Evolutionary conservation across 2,797 vertebrate species (phyloP).

Genomic region (Hippoglossus hippoglossus): DNA sequence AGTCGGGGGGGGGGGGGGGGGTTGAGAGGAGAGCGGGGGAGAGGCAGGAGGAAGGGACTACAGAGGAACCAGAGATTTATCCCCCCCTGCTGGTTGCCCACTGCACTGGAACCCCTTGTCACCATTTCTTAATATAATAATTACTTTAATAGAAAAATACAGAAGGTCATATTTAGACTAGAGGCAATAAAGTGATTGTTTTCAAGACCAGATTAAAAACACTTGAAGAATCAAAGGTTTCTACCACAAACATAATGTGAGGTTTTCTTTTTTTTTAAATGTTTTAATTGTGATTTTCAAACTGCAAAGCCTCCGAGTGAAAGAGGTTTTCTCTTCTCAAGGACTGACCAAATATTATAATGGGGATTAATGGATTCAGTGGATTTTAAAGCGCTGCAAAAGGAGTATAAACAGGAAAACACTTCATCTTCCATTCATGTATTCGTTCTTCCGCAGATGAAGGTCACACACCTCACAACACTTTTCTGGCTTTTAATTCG

Average conservation of each 20-base stretch:
- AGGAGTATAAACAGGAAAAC: constrained; percentile 22
- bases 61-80: constrained; percentile 39
- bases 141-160: not conserved
- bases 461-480: not conserved
- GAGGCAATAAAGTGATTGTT: constrained; percentile 1
- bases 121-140: not conserved
- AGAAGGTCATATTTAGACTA: not conserved
- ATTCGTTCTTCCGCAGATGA: too few species aligned
- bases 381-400: constrained; percentile 28
- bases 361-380: constrained; percentile 44
- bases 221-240: not conserved
- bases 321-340: constrained; percentile 31
- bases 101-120: constrained; percentile 13
- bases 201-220: too few species aligned
- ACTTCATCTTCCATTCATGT: not conserved
- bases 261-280: not conserved
- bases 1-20: constrained; percentile 28
- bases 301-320: constrained; percentile 18
- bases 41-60: not conserved
- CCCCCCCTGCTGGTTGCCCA: constrained; percentile 62
- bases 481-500: not conserved
- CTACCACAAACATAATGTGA: not conserved
- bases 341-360: constrained; percentile 49
- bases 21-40: constrained; percentile 5
- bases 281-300: not conserved